Conservation (phyloP, 2,797 vertebrate genomes). For the Ceryle rudis region DNA sequence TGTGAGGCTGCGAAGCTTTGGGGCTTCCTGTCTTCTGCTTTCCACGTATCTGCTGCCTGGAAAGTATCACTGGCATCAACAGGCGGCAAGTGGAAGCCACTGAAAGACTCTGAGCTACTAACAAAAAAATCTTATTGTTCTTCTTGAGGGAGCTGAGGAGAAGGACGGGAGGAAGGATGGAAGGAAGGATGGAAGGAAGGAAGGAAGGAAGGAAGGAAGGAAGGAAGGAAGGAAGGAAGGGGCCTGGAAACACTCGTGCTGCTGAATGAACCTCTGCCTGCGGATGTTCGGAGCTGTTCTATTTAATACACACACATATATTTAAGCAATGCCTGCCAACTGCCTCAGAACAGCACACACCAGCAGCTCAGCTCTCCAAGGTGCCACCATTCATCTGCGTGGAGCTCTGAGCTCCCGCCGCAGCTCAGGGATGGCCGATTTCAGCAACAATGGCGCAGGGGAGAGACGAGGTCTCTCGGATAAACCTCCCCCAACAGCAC, state of each 20-base stretch:
- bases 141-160: not conserved
- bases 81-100: not conserved
- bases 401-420: not conserved
- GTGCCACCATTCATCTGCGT: not conserved
- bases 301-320: conserved; percentile 11
- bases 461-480: not conserved
- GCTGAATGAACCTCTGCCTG: conserved; percentile 47
- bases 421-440: not conserved
- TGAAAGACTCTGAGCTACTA: not conserved
- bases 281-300: conserved; percentile 53
- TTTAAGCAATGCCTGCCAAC: conserved; percentile 34
- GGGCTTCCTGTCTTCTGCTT: conserved; percentile 19
- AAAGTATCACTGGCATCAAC: not conserved
- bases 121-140: not conserved
- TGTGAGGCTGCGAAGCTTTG: not conserved
- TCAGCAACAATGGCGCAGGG: not conserved
- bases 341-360: conserved; percentile 24
- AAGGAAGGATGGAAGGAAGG: too few species aligned
- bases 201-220: too few species aligned
- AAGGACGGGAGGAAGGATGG: too few species aligned
- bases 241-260: not conserved
- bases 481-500: not conserved
- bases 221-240: too few species aligned
- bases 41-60: not conserved
- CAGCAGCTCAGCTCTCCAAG: conserved; percentile 28